phyloP scores from a whole-genome alignment of 2,113 vertebrate genomes.

The Spilogale gracilis region DNA sequence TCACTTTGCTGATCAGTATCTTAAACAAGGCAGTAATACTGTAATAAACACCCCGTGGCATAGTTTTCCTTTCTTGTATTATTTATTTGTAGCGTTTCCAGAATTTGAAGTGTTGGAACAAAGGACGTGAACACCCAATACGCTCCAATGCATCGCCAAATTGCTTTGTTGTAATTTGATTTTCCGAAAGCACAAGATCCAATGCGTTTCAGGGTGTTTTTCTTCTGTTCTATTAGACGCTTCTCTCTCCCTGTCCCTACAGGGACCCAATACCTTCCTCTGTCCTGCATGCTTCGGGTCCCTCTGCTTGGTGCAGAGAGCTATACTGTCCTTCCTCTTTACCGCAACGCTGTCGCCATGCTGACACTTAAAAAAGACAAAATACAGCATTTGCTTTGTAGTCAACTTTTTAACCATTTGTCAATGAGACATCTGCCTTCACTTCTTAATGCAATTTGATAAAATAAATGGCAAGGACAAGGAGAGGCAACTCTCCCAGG shows the following conservation, averaged over 20 bases:
- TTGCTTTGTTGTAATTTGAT: neutral
- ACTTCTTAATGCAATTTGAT: neutral
- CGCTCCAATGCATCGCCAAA: no score
- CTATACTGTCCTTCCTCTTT: neutral
- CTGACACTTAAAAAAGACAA: neutral
- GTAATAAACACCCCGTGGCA: neutral
- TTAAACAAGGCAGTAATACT: neutral
- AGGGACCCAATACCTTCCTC: neutral
- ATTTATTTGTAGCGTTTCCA: neutral
- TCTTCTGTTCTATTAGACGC: neutral
- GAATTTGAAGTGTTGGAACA: neutral
- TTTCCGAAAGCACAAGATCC: neutral
- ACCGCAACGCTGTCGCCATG: neutral
- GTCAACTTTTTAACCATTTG: neutral
- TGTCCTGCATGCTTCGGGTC: neutral
- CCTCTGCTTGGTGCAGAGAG: neutral
- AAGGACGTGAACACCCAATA: neutral
- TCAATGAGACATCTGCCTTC: neutral
- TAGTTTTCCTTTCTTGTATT: neutral
- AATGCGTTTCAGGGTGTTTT: neutral
- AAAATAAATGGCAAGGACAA: neutral
- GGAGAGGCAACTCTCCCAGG: neutral
- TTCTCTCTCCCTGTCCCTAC: neutral
- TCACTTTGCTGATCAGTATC: neutral
- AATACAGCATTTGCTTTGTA: neutral